These are phyloP conservation scores for Clarias pachynema DNA, from an alignment of 2,797 vertebrate species.

Conservation along the genomic window DNA sequence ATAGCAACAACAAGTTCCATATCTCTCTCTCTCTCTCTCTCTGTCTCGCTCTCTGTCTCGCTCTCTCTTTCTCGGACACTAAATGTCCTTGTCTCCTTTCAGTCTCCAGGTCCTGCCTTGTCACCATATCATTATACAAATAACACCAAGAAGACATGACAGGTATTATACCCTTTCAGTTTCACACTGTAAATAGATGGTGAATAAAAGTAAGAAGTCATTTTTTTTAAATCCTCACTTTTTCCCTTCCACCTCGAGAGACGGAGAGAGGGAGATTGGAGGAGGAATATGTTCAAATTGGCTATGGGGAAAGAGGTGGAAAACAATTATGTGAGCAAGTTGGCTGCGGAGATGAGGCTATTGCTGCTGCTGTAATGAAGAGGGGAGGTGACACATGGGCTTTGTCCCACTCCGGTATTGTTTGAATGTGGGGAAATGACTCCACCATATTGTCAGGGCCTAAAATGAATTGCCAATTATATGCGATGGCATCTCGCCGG, in stretches of 20 bases:
- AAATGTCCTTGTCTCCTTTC: slow-evolving; percentile 2
- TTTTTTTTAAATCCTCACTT: slow-evolving; percentile 49
- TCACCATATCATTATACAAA: slow-evolving; percentile 66
- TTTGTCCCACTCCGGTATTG: slow-evolving; percentile 75
- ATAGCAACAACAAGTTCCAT: neutral
- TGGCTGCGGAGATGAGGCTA: slow-evolving; percentile 78
- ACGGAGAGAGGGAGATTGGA: slow-evolving; percentile 34
- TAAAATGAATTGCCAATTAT: slow-evolving; percentile 84
- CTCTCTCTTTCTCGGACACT: neutral
- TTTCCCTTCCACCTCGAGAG: slow-evolving; percentile 63
- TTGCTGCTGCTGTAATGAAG: slow-evolving; percentile 82
- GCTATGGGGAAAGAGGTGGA: slow-evolving; percentile 76
- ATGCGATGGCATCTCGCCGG: slow-evolving; percentile 73
- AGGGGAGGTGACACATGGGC: slow-evolving; percentile 79
- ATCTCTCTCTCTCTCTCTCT: neutral
- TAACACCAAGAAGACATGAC: slow-evolving; percentile 68
- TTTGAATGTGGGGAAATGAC: slow-evolving; percentile 81
- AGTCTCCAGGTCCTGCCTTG: slow-evolving; percentile 59
- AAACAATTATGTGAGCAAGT: slow-evolving; percentile 80
- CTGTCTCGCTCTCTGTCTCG: neutral
- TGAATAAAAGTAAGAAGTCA: slow-evolving; percentile 77
- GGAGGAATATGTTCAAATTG: slow-evolving; percentile 73
- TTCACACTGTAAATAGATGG: slow-evolving; percentile 71
- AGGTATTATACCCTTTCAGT: slow-evolving; percentile 69
- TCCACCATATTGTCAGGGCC: slow-evolving; percentile 77